Evolutionary conservation across 2,888 invertebrate species (phyloP).

Genomic region (Lepidochrysops patricia): DNA sequence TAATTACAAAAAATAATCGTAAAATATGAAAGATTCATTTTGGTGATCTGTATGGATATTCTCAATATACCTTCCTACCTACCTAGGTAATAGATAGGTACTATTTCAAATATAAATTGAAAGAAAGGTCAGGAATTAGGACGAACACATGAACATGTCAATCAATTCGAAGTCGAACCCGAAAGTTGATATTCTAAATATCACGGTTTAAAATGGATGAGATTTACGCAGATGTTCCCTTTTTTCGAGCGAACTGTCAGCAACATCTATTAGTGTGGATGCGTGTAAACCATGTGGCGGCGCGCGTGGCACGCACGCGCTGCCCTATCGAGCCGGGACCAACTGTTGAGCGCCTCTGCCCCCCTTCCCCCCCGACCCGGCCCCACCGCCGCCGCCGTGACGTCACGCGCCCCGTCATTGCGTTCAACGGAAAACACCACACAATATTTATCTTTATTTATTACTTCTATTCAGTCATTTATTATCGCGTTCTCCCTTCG

Average conservation of each 20-base stretch:
- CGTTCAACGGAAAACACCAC: background rate
- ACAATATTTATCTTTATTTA: slow-evolving; percentile 9
- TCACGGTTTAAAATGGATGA: background rate
- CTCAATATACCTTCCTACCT: too few species aligned
- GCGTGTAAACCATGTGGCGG: slow-evolving; percentile 45
- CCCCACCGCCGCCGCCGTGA: slow-evolving; percentile 34
- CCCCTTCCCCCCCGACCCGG: slow-evolving; percentile 18
- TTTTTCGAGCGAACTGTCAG: slow-evolving; percentile 6
- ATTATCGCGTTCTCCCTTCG: background rate
- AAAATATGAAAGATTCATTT: too few species aligned
- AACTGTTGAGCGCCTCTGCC: slow-evolving; percentile 58
- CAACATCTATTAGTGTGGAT: slow-evolving; percentile 21
- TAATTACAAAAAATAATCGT: too few species aligned
- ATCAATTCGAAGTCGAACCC: background rate
- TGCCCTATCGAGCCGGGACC: slow-evolving; percentile 58
- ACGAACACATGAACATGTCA: background rate
- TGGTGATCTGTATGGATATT: too few species aligned
- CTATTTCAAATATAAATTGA: too few species aligned
- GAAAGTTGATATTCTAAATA: background rate
- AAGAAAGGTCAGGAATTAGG: too few species aligned
- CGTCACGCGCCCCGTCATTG: slow-evolving; percentile 50
- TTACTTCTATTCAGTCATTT: slow-evolving; percentile 10
- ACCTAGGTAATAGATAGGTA: too few species aligned
- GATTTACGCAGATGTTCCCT: background rate
- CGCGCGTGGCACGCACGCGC: slow-evolving; percentile 54